Evolutionary conservation across 2,888 invertebrate genomes (phyloP).

Genomic region (Nomada goodeniana): DNA sequence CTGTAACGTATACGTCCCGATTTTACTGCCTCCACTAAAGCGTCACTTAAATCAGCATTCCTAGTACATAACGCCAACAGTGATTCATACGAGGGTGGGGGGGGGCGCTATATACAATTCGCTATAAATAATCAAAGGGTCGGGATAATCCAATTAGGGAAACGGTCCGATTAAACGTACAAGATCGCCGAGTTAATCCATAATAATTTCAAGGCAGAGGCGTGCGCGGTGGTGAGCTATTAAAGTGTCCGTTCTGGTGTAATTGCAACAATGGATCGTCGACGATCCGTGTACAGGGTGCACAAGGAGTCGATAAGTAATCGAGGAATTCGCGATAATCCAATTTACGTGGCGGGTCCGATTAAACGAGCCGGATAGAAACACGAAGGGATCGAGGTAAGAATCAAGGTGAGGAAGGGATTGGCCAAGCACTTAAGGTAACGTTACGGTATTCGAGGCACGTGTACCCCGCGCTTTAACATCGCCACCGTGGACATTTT

Average conservation of each 20-base stretch:
- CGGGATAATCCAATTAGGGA: neutral
- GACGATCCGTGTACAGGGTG: slow-evolving; percentile 49
- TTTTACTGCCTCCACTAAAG: neutral
- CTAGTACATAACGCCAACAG: neutral
- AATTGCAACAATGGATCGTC: slow-evolving; percentile 45
- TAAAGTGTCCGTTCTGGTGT: neutral
- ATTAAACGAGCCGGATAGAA: slow-evolving; percentile 60
- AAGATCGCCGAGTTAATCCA: neutral
- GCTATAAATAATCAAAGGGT: neutral
- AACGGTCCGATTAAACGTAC: neutral
- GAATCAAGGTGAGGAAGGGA: slow-evolving; percentile 12
- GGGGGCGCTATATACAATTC: neutral
- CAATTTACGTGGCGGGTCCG: slow-evolving; percentile 55
- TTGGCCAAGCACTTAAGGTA: slow-evolving; percentile 30
- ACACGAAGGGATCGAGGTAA: slow-evolving; percentile 36
- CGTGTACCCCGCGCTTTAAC: slow-evolving; percentile 57
- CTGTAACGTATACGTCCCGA: neutral
- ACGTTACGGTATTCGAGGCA: slow-evolving; percentile 63
- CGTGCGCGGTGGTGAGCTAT: neutral
- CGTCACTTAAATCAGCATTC: slow-evolving; percentile 3
- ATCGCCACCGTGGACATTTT: slow-evolving; percentile 56
- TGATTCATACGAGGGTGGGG: neutral
- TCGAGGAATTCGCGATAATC: slow-evolving; percentile 57
- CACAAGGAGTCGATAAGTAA: slow-evolving; percentile 18
- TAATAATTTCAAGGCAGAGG: neutral